Conservation (phyloP, 1,140 invertebrate genomes). For the Sarcophaga bullata region DNA sequence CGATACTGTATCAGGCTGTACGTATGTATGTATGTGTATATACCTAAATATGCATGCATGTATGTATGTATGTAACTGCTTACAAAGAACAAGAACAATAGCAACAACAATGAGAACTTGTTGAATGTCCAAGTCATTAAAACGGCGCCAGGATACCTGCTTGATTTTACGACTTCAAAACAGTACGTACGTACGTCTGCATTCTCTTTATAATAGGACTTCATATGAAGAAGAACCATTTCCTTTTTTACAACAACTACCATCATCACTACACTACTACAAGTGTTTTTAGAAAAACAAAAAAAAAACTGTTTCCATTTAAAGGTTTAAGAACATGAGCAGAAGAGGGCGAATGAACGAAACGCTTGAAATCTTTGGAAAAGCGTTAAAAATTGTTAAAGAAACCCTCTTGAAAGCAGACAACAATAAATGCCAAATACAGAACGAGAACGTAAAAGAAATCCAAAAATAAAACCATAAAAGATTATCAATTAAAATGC, state of each 20-base stretch:
- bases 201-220: background rate
- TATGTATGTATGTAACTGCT: background rate
- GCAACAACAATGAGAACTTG: background rate
- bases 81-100: background rate
- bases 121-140: conserved; percentile 34
- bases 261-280: background rate
- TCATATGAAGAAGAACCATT: background rate
- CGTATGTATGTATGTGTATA: background rate
- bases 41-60: background rate
- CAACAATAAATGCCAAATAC: background rate
- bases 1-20: background rate
- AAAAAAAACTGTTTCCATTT: background rate
- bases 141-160: conserved; percentile 39
- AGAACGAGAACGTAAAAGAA: background rate
- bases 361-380: background rate
- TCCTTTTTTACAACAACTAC: background rate
- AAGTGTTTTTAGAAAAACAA: background rate
- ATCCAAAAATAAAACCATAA: background rate
- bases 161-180: background rate
- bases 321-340: background rate
- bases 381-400: background rate
- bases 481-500: background rate
- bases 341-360: no score
- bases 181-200: background rate
- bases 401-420: background rate